Base-by-base conservation (phyloP, 2,888 invertebrate species). In the Ornithoptera alexandrae region DNA sequence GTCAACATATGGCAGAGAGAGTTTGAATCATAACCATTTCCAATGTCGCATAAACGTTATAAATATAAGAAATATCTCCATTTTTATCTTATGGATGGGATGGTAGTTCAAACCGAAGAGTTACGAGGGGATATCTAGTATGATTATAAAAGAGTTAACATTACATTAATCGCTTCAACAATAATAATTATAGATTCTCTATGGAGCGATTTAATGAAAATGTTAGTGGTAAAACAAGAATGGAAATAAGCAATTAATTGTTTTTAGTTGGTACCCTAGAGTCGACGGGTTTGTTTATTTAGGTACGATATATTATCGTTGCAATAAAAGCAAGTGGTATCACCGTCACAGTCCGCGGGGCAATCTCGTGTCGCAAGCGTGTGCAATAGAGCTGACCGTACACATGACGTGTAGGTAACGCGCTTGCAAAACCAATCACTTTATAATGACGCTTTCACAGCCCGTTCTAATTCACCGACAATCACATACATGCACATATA, bases 341-440 rank as follows among this genome's bases (percentile, higher is more conserved):
- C 62, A 53, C 42, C 67, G 79, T 77, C 75, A 77, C 78, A 76
- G 75, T 74, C 73, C 72, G 73, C 65, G 72, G 74, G 71, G 66
- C 72, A 73, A 65, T 76, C 73, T 74, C 68, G 74, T 69, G 78
- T 74, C 67, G 69, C 71, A 69, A 64, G 17, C 59, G 57, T 39
- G 53, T 62, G 66, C 71, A 65, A 64, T 67, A 65, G 60, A 60
- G 69, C 69, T 65, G 69, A 58, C 56, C 64, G 68, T 46, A 60
- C 60, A 53, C 61, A 65, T 46, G 61, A 56, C 62, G 30, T 65
- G 69, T 62, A 36, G 53, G 65, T 46, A 62, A 42, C 56, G 30
- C 65, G 69, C 65, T 67, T 69, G 65, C 62, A 36, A 69, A 69
- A 65, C 56, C 65, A 42, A 65, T 69, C 69, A 42, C 65, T 62